Percentiles rank a stretch among this genome's conserved stretches.
Conservation (phyloP, 2,888 invertebrate genomes). For the Thysanoteuthis rhombus region DNA sequence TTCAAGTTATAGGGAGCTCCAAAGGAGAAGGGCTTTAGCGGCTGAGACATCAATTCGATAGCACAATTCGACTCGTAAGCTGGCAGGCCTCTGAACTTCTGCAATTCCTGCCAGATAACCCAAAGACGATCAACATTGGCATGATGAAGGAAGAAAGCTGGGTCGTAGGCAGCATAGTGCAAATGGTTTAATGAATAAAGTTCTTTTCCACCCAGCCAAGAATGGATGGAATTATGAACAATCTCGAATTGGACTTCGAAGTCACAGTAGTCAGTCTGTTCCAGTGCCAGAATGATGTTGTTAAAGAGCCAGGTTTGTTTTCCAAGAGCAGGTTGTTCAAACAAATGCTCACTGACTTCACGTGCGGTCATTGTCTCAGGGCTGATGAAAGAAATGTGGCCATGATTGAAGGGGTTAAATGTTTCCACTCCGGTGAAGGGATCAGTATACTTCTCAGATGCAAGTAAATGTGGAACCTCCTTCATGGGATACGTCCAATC, state of each 20-base stretch:
- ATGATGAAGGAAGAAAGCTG: constrained; percentile 42
- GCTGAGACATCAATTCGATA: constrained; percentile 39
- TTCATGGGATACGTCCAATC: constrained; percentile 39
- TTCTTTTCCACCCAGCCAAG: constrained; percentile 35
- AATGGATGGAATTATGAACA: constrained; percentile 42
- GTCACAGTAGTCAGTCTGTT: constrained; percentile 40
- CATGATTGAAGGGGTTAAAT: constrained; percentile 41
- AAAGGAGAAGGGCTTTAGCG: constrained; percentile 44
- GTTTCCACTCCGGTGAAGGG: constrained; percentile 33
- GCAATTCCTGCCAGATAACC: constrained; percentile 39
- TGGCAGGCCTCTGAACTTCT: constrained; percentile 38
- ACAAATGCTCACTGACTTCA: constrained; percentile 36
- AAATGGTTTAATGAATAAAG: constrained; percentile 34
- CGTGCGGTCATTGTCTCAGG: constrained; percentile 34
- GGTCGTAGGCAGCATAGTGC: constrained; percentile 40
- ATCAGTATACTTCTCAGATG: constrained; percentile 36
- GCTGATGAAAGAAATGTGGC: constrained; percentile 39
- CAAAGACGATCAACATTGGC: constrained; percentile 39
- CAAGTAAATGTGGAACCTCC: constrained; percentile 37
- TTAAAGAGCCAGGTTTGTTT: constrained; percentile 42
- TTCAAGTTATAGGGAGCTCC: constrained; percentile 45
- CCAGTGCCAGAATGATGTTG: constrained; percentile 37
- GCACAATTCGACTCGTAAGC: constrained; percentile 43
- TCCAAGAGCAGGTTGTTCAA: constrained; percentile 19
- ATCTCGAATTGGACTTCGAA: constrained; percentile 40